phyloP scores from a whole-genome alignment of 1,140 invertebrate species.

The Neodiprion virginianus region DNA sequence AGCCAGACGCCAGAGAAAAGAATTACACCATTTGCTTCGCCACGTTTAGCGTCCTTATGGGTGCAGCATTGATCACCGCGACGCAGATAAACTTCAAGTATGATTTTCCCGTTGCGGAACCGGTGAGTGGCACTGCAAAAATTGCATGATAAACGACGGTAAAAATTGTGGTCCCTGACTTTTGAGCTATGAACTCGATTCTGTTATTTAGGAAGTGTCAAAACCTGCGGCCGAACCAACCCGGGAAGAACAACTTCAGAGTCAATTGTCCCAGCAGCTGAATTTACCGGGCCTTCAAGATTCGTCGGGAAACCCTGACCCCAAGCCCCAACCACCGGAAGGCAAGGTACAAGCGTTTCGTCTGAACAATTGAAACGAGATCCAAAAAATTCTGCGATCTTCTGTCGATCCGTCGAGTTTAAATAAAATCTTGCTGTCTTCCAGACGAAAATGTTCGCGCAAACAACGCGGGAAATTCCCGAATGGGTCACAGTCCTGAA shows the following conservation, averaged over 20 bases:
- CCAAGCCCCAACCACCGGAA: conserved; percentile 61
- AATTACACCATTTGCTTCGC: conserved; percentile 99
- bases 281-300: conserved; percentile 79
- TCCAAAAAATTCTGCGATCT: too few species aligned
- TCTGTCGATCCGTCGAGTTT: too few species aligned
- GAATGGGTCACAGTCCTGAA: conserved; percentile 91
- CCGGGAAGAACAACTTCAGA: conserved; percentile 78
- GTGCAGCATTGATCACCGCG: conserved; percentile 90
- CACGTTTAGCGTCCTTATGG: conserved; percentile 97
- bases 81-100: conserved; percentile 89
- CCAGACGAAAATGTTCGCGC: conserved; percentile 92
- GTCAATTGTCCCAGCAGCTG: conserved; percentile 80
- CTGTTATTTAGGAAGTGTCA: conserved; percentile 47
- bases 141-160: not conserved
- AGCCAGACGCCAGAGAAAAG: conserved; percentile 86
- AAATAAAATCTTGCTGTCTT: conserved; percentile 38
- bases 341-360: conserved; percentile 59
- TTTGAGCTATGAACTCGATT: not conserved
- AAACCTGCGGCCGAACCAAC: conserved; percentile 60
- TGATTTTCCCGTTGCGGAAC: conserved; percentile 58
- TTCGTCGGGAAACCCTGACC: conserved; percentile 60
- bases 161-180: not conserved
- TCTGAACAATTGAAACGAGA: not conserved
- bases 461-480: conserved; percentile 87
- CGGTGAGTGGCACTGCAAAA: conserved; percentile 34